A percentile compares a stretch with the other conserved stretches of the same genome.
Evolutionary conservation across 2,113 vertebrate genomes (phyloP).

Genomic region (Labrus mixtus): DNA sequence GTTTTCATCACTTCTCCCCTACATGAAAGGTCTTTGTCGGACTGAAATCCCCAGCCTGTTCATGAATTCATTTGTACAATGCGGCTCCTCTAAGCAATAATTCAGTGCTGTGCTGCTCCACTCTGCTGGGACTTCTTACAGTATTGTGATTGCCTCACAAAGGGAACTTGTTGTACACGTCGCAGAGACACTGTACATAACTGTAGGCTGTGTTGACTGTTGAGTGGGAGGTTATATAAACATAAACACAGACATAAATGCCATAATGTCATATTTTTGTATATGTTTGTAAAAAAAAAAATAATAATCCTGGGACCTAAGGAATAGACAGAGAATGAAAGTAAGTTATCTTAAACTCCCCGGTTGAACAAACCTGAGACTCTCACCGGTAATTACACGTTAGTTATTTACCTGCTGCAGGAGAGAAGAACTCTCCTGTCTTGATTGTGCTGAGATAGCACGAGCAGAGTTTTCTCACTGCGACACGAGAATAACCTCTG

Average conservation of each 20-base stretch:
- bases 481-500: conserved; percentile 52
- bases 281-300: no score
- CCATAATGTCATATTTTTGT: conserved; percentile 27
- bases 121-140: conserved; percentile 39
- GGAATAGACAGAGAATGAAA: not conserved
- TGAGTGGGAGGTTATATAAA: conserved; percentile 36
- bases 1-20: not conserved
- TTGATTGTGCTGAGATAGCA: conserved; percentile 32
- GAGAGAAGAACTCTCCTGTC: conserved; percentile 17
- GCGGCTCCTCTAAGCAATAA: conserved; percentile 22
- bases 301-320: not conserved
- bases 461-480: conserved; percentile 36
- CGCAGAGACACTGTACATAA: conserved; percentile 39
- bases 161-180: conserved; percentile 34
- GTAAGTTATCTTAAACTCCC: not conserved
- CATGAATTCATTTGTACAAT: conserved; percentile 15
- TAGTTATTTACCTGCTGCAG: conserved; percentile 27
- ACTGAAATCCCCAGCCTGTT: conserved; percentile 14
- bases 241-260: conserved; percentile 18
- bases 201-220: conserved; percentile 42
- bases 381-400: conserved; percentile 31
- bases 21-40: conserved; percentile 14
- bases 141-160: conserved; percentile 31
- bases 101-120: conserved; percentile 12
- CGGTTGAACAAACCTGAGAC: not conserved